These are phyloP conservation scores for Cotesia chilonis DNA, from an alignment of 1,140 invertebrate genomes.

Conservation along the genomic window DNA sequence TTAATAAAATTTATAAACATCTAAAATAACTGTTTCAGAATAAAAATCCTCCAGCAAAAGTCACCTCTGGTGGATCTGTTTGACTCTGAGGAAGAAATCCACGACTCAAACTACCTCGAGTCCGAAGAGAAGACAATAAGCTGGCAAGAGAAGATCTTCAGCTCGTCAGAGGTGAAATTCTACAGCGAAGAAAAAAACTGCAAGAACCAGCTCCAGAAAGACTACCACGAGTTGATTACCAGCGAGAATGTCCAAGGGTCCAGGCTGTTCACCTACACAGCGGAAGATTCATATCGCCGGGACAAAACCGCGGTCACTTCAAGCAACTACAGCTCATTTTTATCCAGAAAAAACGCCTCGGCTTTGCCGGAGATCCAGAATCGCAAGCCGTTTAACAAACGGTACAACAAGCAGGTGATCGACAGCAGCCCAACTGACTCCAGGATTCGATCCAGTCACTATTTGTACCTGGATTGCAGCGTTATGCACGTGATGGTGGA, in stretches of 20 bases:
- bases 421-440: constrained; percentile 48
- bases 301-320: constrained; percentile 46
- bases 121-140: constrained; percentile 54
- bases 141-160: constrained; percentile 64
- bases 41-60: constrained; percentile 60
- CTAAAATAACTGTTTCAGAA: constrained; percentile 49
- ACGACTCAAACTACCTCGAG: constrained; percentile 57
- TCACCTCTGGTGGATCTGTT: constrained; percentile 59
- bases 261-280: constrained; percentile 56
- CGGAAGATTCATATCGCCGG: constrained; percentile 55
- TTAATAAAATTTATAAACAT: background rate
- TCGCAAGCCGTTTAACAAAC: constrained; percentile 55
- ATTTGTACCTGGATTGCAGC: constrained; percentile 52
- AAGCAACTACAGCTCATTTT: constrained; percentile 41
- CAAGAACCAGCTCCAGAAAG: constrained; percentile 51
- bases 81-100: constrained; percentile 55
- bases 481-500: constrained; percentile 62
- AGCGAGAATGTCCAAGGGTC: constrained; percentile 43
- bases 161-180: constrained; percentile 55
- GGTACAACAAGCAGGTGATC: constrained; percentile 58
- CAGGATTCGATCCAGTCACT: constrained; percentile 57
- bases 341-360: constrained; percentile 42
- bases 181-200: constrained; percentile 61
- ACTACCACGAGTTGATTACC: constrained; percentile 52
- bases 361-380: constrained; percentile 47